Percentiles rank a stretch among this genome's conserved stretches.
Conservation (phyloP, 2,888 invertebrate genomes). For the Dicyrtoma fusca region DNA sequence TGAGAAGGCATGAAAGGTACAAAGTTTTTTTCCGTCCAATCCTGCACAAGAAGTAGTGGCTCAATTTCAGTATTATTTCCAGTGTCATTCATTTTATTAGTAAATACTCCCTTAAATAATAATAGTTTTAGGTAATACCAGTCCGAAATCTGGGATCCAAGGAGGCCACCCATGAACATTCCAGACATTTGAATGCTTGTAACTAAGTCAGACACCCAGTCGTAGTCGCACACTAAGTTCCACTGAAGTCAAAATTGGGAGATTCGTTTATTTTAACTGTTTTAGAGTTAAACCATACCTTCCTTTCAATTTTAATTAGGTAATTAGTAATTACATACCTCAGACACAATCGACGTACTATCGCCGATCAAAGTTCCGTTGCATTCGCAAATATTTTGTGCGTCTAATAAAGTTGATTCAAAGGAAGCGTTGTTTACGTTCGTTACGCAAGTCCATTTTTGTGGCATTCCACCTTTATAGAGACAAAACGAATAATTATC, state of each 20-base stretch:
- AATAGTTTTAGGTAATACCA: too few relatives aligned
- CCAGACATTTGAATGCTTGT: constrained; percentile 46
- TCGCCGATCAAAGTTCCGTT: constrained; percentile 35
- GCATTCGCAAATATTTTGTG: constrained; percentile 31
- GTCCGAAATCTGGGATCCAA: constrained; percentile 39
- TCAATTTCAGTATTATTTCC: not conserved
- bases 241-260: constrained; percentile 38
- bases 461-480: constrained; percentile 12
- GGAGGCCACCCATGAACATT: constrained; percentile 40
- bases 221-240: constrained; percentile 39
- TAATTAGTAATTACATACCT: constrained; percentile 20
- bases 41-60: too few relatives aligned
- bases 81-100: too few relatives aligned
- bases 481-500: not conserved
- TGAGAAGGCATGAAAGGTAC: constrained; percentile 45
- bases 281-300: too few relatives aligned
- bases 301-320: not conserved
- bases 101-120: too few relatives aligned
- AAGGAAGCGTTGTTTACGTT: not conserved
- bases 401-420: not conserved
- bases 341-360: constrained; percentile 36
- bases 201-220: constrained; percentile 47
- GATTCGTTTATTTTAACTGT: too few relatives aligned
- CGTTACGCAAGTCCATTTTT: constrained; percentile 1
- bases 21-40: constrained; percentile 49